Evolutionary conservation across 1,140 invertebrate species (phyloP).

Genomic region (Hylyphantes graminicola): DNA sequence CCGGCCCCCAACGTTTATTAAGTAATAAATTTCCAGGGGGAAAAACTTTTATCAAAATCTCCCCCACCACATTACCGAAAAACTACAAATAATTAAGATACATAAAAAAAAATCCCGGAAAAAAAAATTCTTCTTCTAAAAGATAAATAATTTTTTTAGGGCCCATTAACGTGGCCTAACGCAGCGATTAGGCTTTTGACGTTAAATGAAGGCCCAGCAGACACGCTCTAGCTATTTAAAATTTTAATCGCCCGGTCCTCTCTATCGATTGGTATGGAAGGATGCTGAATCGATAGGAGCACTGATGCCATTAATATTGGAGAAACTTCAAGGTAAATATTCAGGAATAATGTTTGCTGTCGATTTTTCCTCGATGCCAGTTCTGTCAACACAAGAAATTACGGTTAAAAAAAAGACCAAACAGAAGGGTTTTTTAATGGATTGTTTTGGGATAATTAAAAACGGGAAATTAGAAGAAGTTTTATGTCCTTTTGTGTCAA

Average conservation of each 20-base stretch:
- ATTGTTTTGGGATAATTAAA: too few species aligned
- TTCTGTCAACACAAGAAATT: too few species aligned
- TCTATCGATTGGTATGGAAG: slow-evolving; percentile 21
- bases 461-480: too few species aligned
- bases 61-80: neutral
- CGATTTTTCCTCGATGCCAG: neutral
- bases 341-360: slow-evolving; percentile 13
- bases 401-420: too few species aligned
- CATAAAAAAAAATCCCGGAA: neutral
- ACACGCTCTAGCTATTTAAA: slow-evolving; percentile 24
- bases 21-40: slow-evolving; percentile 15
- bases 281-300: slow-evolving; percentile 22
- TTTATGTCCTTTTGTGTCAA: too few species aligned
- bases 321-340: slow-evolving; percentile 30
- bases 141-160: too few species aligned
- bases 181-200: slow-evolving; percentile 31
- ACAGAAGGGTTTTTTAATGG: too few species aligned
- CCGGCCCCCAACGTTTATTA: too few species aligned
- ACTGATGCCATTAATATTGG: slow-evolving; percentile 41
- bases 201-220: slow-evolving; percentile 18
- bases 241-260: slow-evolving; percentile 35
- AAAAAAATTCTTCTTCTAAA: neutral
- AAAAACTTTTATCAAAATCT: slow-evolving; percentile 18
- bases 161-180: neutral
- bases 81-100: neutral